These are phyloP conservation scores for Heliconius ethilla DNA, from an alignment of 2,888 invertebrate species.

Conservation along the genomic window DNA sequence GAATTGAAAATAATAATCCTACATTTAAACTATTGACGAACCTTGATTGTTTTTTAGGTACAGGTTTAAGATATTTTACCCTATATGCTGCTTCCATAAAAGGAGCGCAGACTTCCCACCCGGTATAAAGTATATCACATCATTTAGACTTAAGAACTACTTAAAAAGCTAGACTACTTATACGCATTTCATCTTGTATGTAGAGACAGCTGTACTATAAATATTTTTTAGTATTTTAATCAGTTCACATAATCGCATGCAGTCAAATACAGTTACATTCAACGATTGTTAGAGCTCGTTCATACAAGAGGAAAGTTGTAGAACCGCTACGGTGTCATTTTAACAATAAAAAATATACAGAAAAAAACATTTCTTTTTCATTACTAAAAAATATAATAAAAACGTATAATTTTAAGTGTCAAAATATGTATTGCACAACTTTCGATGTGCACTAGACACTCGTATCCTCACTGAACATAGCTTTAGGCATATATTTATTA, in stretches of 20 bases:
- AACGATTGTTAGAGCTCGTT: conserved; percentile 10
- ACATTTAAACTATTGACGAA: too few species aligned
- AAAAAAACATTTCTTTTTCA: background rate
- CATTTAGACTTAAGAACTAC: too few species aligned
- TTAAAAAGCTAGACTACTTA: conserved; percentile 3
- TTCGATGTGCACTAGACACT: background rate
- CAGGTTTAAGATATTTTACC: too few species aligned
- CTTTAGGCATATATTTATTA: conserved; percentile 21
- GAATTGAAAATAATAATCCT: too few species aligned
- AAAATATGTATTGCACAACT: background rate
- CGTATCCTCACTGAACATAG: background rate
- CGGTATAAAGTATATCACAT: too few species aligned
- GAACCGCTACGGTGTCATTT: background rate
- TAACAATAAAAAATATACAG: background rate
- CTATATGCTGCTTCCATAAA: too few species aligned
- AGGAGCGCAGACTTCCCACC: too few species aligned
- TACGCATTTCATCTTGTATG: conserved; percentile 16
- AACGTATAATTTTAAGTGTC: background rate
- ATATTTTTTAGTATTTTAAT: conserved; percentile 30
- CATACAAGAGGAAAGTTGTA: background rate
- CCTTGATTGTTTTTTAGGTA: too few species aligned
- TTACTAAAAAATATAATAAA: background rate
- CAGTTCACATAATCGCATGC: conserved; percentile 16
- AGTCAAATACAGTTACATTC: conserved; percentile 22
- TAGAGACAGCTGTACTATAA: conserved; percentile 23